Evolutionary conservation across 2,797 vertebrate species (phyloP), one percentile per base, ranked within the genome.

Genomic region (Micropoecilia bifurca): DNA sequence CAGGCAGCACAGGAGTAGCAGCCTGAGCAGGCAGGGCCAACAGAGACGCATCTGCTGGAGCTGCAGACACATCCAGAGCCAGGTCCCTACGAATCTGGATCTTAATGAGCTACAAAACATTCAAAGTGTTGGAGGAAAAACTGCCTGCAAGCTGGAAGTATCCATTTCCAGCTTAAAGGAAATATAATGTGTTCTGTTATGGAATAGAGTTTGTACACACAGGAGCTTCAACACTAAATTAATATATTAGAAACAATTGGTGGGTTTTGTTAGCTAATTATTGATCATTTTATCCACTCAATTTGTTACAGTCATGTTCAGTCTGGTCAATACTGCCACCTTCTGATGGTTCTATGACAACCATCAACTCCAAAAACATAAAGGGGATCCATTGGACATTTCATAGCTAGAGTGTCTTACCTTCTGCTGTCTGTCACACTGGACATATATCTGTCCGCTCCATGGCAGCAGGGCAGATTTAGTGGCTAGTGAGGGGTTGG

Each of bases 401-500:
- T 39, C 33, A 39, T 4, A 22, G 30, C 16, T 9, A 20, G 16
- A 18, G 61, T 0, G 61, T 68, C 43, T 3, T 95, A 99, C 98
- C 97, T 99, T 98, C 89, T 97, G 97, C 77, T 95, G 95, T 50
- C 93, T 84, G 75, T 97, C 96, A 95, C 97, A 97, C 87, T 96
- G 96, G 50, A 99, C 84, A 80, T 97, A 99, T 76, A 99, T 95
- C 73, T 97, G 95, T 28, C 99, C 99, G 80, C 94, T 97, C 99
- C 99, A 99, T 9, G 98, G 98, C 83, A 98, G 92, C 90, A 97
- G 74, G 13, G 95, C 90, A 41, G 94, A 87, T 72, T 96, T 99
- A 84, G 91, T 94, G 47, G 96, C 96, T 76, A 99, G 87, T 3
- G 97, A 97, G 0, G 97, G 97, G 92, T 97, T 99, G 47, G 98